Base-by-base conservation (phyloP, 2,888 invertebrate genomes). In the Philereme transversata region DNA sequence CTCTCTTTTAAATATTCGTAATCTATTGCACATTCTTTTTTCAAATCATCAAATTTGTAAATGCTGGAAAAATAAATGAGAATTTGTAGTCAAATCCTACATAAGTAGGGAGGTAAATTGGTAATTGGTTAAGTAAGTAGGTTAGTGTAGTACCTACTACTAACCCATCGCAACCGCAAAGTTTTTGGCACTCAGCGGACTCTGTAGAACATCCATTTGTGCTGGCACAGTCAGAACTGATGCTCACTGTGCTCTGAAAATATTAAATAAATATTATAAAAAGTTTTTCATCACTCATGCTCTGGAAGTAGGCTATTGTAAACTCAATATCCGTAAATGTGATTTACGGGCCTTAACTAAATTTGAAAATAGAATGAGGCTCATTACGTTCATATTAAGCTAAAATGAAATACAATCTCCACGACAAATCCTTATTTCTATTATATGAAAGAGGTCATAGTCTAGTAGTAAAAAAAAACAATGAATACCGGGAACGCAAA, bases 121-220 rank as follows among this genome's bases (percentile, higher is more conserved):
- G n/a, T n/a, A n/a, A n/a, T n/a, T n/a, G n/a, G n/a, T n/a, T n/a
- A n/a, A n/a, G 4, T 40, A 7, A 3, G 40, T 40, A 6, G 4
- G 5, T 8, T 8, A 5, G 8, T 40, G 4, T 8, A 40, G 8
- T 40, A 6, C 5, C 6, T 5, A 38, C 4, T 40, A 63, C 63
- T 35, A 10, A 69, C 69, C 57, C 57, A 53, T 69, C 60, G 40
- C 69, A 67, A 6, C 62, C 64, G 53, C 69, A 67, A 8, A 57
- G 9, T 56, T 59, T 47, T 43, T 52, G 51, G 41, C 67, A 65
- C n/a, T 60, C 62, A n/a, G 5, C 40, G 5, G 57, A 8, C 5
- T 47, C 57, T 33, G 51, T n/a, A 6, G 45, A 8, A 43, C 67
- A 65, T 5, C 51, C 65, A n/a, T 49, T 51, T 10, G 59, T 51